Base-by-base conservation (phyloP, 1,140 invertebrate genomes). In the Centruroides sculpturatus region DNA sequence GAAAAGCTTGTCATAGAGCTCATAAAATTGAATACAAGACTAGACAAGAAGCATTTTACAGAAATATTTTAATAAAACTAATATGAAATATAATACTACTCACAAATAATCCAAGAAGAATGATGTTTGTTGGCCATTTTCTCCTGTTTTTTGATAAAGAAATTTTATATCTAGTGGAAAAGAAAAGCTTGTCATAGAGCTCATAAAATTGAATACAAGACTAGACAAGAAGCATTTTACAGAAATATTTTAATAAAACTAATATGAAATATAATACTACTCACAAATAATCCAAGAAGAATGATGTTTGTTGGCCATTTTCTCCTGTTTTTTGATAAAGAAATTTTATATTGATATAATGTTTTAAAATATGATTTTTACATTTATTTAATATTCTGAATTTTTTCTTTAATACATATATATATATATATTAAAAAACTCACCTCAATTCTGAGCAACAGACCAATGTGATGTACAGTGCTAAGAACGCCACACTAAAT, bases 101-200 rank as follows among this genome's bases (percentile, higher is more conserved):
- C 72, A 80, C 79, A 74, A 81, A 74, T 5, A 79, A 59, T 47
- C 62, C 64, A 1, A 82, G 72, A 57, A 74, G 74, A 55, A 80
- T 77, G 55, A 75, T 72, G 64, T 81, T 81, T 35, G 64, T 74
- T 7, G 80, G 79, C 64, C 71, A 68, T 47, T 73, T 72, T 56
- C 77, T 72, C 57, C 73, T 71, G 50, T 5, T 12, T 23, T 23
- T 53, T 13, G 34, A 35, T 4, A n/a, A n/a, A n/a, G n/a, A 54
- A 54, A 34, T 54, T 54, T 35, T 34, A 54, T 11, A 13, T 11
- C n/a, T n/a, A n/a, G n/a, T n/a, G n/a, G n/a, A n/a, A n/a, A n/a
- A n/a, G n/a, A n/a, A n/a, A n/a, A n/a, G n/a, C n/a, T n/a, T n/a
- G n/a, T n/a, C n/a, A n/a, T n/a, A n/a, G n/a, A n/a, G n/a, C n/a